Base-by-base conservation (phyloP, 2,113 vertebrate genomes). In the Ptilorrhoa leucosticta region DNA sequence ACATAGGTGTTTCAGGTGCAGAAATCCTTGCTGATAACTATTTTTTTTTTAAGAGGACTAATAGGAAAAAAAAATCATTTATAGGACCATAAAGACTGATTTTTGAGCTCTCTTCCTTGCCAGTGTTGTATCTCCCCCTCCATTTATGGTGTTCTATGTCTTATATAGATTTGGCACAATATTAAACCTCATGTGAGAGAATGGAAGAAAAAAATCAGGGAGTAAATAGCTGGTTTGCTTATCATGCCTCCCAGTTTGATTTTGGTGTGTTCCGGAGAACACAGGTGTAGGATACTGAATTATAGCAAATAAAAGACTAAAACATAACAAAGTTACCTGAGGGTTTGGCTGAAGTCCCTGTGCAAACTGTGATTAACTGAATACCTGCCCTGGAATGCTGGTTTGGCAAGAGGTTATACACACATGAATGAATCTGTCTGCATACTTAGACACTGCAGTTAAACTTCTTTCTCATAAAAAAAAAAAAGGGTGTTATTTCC, bases 301-400 rank as follows among this genome's bases (percentile, higher is more conserved):
- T 97, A 96, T 84, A 97, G 75, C 94, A 97, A 97, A 96, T 96
- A 78, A 94, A 97, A 97, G 72, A 88, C 77, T 94, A 87, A 96
- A 95, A 94, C 80, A 87, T 93, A 83, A 90, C 73, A 94, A 95
- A 96, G 96, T 60, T 94, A 97, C 95, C 96, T 94, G 97, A 98
- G 95, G 94, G 96, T 96, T 98, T 98, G 97, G 98, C 98, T 98
- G 97, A 93, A 93, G 92, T 98, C 97, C 95, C 97, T 96, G 91
- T 65, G 92, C 80, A 96, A 97, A 97, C 85, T 92, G 65, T 90
- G 98, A 97, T 98, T 98, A 99, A 98, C 97, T 96, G 93, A 97
- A 98, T 98, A 95, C 98, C 98, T 98, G 97, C 91, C 76, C 84
- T 96, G 98, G 97, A 98, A 98, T 98, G 97, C 92, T 96, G 97